Evolutionary conservation across 2,113 vertebrate species (phyloP).

Genomic region (Microcebus tavaratra): DNA sequence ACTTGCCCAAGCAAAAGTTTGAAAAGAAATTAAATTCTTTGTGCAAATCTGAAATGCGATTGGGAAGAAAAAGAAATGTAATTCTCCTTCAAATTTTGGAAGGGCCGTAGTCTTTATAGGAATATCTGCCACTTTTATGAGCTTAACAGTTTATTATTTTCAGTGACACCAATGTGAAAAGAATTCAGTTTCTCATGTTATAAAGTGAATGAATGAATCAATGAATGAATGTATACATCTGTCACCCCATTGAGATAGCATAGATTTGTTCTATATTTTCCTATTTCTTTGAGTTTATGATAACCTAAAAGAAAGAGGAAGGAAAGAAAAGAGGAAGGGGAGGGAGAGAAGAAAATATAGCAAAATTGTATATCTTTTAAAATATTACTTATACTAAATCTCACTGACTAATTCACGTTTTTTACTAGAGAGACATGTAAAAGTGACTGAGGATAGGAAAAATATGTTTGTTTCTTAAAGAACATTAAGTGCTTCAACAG

Average conservation of each 20-base stretch:
- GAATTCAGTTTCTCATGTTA: conserved; percentile 26
- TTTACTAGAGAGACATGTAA: not conserved
- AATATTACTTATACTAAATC: not conserved
- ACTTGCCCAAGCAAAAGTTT: not conserved
- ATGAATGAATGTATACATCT: not conserved
- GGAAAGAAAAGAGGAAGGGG: not conserved
- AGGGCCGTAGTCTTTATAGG: not conserved
- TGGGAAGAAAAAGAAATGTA: not conserved
- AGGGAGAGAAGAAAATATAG: not conserved
- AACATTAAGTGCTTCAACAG: conserved; percentile 40
- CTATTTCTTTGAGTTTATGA: not conserved
- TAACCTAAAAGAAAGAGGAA: not conserved
- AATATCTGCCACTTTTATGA: not conserved
- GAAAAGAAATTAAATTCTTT: conserved; percentile 19
- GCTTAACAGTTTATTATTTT: not conserved
- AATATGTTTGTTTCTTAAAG: not conserved
- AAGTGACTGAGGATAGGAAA: not conserved
- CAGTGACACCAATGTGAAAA: not conserved
- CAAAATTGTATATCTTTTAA: not conserved
- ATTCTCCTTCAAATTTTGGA: not conserved
- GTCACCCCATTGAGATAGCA: not conserved
- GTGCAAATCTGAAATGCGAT: not conserved
- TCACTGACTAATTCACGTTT: not conserved
- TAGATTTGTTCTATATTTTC: not conserved
- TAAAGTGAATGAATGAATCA: not conserved